A percentile compares a stretch with the other conserved stretches of the same genome.
Conservation (phyloP, 2,888 invertebrate genomes). For the Gastracanthus pulcherrimus region DNA sequence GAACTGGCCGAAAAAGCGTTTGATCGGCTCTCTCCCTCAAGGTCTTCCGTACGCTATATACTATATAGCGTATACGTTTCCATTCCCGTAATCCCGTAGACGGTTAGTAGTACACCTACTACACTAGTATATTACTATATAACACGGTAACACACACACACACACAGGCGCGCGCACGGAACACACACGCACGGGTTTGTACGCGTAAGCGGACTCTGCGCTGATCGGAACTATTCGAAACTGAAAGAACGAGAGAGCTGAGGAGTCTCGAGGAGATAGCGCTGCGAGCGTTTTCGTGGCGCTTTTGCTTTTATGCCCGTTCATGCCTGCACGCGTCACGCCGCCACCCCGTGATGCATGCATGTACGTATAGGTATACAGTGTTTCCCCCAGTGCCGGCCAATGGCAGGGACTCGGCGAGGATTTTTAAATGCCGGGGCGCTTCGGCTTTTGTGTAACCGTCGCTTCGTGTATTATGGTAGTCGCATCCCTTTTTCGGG, state of each 20-base stretch:
- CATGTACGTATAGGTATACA: not conserved
- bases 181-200: too few relatives aligned
- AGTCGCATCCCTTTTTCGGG: slow-evolving; percentile 4
- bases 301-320: slow-evolving; percentile 1
- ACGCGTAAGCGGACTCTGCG: not conserved
- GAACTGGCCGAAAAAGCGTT: not conserved
- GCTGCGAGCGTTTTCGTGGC: not conserved
- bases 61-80: slow-evolving; percentile 46
- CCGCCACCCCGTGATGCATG: not conserved
- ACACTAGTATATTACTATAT: not conserved
- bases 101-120: not conserved
- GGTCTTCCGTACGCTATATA: slow-evolving; percentile 39
- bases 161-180: too few relatives aligned
- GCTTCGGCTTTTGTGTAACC: not conserved
- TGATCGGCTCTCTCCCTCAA: slow-evolving; percentile 1
- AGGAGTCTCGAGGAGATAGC: not conserved
- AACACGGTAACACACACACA: not conserved
- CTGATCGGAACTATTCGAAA: not conserved
- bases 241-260: not conserved
- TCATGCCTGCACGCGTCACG: slow-evolving; percentile 17
- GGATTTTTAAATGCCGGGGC: slow-evolving; percentile 4
- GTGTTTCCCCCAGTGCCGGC: not conserved
- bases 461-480: not conserved
- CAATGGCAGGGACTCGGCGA: not conserved
- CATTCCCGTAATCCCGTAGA: slow-evolving; percentile 15